Base-by-base conservation (phyloP, 2,888 invertebrate genomes). In the Dryococelus australis region DNA sequence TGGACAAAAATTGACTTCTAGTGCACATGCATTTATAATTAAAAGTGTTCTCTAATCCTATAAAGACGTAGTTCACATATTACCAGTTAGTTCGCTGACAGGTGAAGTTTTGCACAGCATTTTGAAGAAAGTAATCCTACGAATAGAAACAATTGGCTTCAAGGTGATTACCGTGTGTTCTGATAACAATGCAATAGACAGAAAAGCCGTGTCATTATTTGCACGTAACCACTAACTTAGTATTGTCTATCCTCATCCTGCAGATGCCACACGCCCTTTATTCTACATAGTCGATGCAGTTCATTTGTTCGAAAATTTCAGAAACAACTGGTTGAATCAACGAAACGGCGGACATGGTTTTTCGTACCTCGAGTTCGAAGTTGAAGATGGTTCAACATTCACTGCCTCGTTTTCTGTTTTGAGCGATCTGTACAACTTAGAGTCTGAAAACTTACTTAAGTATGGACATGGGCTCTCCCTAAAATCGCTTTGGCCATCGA, bases 251-350 rank as follows among this genome's bases (percentile, higher is more conserved):
- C 65, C n/a, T 24, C 65, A 65, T 65, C 65, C 65, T 65, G 65
- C 65, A 65, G 65, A 65, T 65, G 65, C 65, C 20, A 65, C 65
- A 65, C n/a, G n/a, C n/a, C n/a, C n/a, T n/a, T n/a, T n/a, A n/a
- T n/a, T n/a, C n/a, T n/a, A n/a, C 65, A 65, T 65, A n/a, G 65
- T 65, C 24, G 20, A 65, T 65, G 65, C 12, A 65, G 65, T 65
- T 65, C 24, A 65, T 24, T n/a, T 65, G 24, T 65, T 65, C 65
- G 24, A 65, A 65, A n/a, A n/a, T 65, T 20, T 65, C 65, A 65
- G 65, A 24, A 65, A 65, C 65, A 65, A 65, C n/a, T 65, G 10
- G 65, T 65, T 65, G n/a, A 65, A 65, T 65, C 65, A 65, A 65
- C 65, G 65, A 0, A 65, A 65, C 16, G 6, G 24, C 6, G 65